phyloP scores from a whole-genome alignment of 2,113 vertebrate species.

The Ageneiosus marmoratus region DNA sequence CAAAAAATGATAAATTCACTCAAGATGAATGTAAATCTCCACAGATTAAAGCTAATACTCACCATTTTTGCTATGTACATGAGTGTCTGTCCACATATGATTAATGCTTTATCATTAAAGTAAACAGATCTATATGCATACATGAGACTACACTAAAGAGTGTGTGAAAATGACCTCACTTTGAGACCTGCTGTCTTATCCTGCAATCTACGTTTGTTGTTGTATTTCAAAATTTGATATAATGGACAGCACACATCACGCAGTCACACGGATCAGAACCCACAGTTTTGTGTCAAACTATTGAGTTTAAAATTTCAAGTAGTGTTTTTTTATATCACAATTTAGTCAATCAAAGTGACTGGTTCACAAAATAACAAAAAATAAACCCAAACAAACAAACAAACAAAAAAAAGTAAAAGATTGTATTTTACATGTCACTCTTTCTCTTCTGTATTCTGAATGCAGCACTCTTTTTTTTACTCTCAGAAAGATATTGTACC shows the following conservation, averaged over 20 bases:
- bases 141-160: background rate
- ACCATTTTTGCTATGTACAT: background rate
- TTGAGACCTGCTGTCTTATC: background rate
- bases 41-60: background rate
- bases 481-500: background rate
- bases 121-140: background rate
- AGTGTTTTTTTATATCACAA: background rate
- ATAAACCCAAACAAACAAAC: background rate
- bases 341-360: background rate
- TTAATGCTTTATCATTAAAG: background rate
- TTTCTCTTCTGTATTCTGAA: background rate
- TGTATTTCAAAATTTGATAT: background rate
- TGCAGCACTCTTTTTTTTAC: background rate
- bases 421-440: background rate
- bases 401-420: background rate
- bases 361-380: background rate
- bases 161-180: background rate
- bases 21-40: background rate
- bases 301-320: background rate
- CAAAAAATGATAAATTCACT: background rate
- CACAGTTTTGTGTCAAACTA: background rate
- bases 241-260: background rate
- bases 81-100: background rate
- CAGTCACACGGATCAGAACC: background rate
- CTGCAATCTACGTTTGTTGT: background rate